A percentile compares a stretch with the other conserved stretches of the same genome.
phyloP scores from a whole-genome alignment of 2,797 vertebrate genomes.

The Natrix natrix region DNA sequence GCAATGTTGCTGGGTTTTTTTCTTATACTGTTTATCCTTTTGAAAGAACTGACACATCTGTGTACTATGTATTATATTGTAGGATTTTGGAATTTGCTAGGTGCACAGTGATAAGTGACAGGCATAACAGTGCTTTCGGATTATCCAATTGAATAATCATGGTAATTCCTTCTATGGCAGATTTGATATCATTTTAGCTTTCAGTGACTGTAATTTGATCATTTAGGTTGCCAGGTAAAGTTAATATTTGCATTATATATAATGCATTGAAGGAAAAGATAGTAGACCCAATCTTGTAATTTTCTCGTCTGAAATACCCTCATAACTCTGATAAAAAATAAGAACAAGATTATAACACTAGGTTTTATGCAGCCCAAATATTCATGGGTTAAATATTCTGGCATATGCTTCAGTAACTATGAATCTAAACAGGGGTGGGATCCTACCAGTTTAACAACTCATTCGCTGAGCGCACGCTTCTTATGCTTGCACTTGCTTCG shows the following conservation, averaged over 20 bases:
- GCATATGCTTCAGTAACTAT: background rate
- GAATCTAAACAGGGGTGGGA: background rate
- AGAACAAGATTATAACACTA: background rate
- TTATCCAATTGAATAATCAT: background rate
- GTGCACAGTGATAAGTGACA: background rate
- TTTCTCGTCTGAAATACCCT: background rate
- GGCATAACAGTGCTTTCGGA: background rate
- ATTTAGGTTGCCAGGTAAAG: background rate
- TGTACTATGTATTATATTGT: background rate
- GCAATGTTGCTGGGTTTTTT: background rate
- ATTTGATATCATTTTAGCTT: background rate
- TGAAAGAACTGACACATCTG: background rate
- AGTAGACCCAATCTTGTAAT: background rate
- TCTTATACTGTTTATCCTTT: background rate
- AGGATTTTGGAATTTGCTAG: background rate
- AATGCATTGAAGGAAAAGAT: background rate
- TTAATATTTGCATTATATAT: background rate
- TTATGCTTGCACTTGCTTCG: too few relatives aligned
- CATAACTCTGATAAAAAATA: background rate
- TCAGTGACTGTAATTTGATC: background rate
- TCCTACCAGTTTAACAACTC: too few relatives aligned
- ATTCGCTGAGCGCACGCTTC: too few relatives aligned
- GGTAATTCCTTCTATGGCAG: background rate
- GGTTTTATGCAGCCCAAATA: background rate
- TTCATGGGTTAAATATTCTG: background rate